Conservation (phyloP, 1,140 invertebrate genomes). For the Notospermus geniculatus region DNA sequence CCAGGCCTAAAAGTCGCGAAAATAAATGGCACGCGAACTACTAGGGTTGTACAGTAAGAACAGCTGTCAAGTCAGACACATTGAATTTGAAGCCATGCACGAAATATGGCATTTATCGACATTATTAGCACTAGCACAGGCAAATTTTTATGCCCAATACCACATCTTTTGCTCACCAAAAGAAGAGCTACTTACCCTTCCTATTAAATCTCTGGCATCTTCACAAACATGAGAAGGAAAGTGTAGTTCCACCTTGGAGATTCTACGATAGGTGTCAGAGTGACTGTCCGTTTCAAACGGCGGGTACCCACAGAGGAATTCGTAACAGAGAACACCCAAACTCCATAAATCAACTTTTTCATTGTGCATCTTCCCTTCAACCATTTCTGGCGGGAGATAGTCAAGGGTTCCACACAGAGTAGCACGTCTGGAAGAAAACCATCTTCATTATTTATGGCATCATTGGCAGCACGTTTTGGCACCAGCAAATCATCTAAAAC, state of each 20-base stretch:
- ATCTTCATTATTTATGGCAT: constrained; percentile 12
- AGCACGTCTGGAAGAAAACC: constrained; percentile 64
- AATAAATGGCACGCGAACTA: too few relatives aligned
- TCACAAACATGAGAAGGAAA: constrained; percentile 73
- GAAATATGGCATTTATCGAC: too few relatives aligned
- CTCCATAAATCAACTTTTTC: constrained; percentile 94
- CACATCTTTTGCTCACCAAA: too few relatives aligned
- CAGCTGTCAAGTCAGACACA: too few relatives aligned
- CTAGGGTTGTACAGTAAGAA: too few relatives aligned
- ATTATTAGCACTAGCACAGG: too few relatives aligned
- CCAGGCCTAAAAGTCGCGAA: too few relatives aligned
- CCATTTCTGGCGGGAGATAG: constrained; percentile 96
- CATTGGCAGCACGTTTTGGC: too few relatives aligned
- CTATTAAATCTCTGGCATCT: constrained; percentile 79
- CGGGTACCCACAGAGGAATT: constrained; percentile 82
- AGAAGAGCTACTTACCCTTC: constrained; percentile 72
- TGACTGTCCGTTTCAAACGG: constrained; percentile 82
- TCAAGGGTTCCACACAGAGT: constrained; percentile 94
- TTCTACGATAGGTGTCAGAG: constrained; percentile 80
- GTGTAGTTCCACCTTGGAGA: constrained; percentile 72
- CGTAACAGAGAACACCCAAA: constrained; percentile 86
- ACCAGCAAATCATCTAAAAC: too few relatives aligned
- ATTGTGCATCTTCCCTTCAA: constrained; percentile 81
- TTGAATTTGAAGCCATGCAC: too few relatives aligned
- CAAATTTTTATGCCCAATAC: too few relatives aligned